phyloP scores from a whole-genome alignment of 2,113 vertebrate genomes.

The Larimichthys crocea region DNA sequence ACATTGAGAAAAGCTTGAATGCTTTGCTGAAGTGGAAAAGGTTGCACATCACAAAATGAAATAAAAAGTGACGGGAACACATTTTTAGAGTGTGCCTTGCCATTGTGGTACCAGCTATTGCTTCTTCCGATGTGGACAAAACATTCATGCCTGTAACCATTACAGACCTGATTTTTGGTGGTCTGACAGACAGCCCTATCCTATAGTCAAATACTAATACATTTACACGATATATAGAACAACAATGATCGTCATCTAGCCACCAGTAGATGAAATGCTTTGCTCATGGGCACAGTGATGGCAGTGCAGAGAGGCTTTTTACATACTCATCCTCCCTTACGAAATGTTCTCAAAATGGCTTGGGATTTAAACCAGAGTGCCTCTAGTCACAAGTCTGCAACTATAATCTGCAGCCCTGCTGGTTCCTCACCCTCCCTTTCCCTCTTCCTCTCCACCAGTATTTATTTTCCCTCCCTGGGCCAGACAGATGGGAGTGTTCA shows the following conservation, averaged over 20 bases:
- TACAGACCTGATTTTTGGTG: not conserved
- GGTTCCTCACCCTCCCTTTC: constrained; percentile 49
- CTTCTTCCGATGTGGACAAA: not conserved
- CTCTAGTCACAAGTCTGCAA: constrained; percentile 52
- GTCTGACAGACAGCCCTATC: not conserved
- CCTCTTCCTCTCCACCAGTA: constrained; percentile 44
- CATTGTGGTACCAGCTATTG: not conserved
- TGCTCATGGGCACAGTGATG: constrained; percentile 39
- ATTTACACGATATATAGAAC: constrained; percentile 14
- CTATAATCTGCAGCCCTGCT: constrained; percentile 55
- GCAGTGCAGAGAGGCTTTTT: constrained; percentile 29
- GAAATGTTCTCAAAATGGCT: constrained; percentile 9
- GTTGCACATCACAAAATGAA: not conserved
- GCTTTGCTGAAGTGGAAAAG: not conserved
- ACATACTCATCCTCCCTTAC: constrained; percentile 23
- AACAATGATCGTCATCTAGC: not conserved
- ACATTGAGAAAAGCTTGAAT: not conserved
- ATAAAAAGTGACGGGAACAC: not conserved
- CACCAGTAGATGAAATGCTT: constrained; percentile 32
- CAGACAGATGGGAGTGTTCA: constrained; percentile 71
- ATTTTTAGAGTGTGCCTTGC: not conserved
- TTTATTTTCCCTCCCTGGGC: constrained; percentile 70
- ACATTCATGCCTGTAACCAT: not conserved
- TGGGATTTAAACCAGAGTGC: constrained; percentile 33
- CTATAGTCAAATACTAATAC: not conserved